Base-by-base conservation (phyloP, 2,888 invertebrate genomes). In the Galerucella pusilla region DNA sequence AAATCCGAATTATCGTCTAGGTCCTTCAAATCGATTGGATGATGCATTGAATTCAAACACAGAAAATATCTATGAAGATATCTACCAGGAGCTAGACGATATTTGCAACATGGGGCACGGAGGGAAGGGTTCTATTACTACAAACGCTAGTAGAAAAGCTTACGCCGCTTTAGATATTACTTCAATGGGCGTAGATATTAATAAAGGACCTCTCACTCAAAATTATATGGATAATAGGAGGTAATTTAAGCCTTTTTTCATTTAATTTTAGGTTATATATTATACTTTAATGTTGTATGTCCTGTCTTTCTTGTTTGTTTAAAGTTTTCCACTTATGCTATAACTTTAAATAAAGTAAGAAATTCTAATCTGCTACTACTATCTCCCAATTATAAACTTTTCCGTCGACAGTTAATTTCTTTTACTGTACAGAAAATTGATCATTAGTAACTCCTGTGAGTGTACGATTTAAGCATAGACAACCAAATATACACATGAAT, bases 1-100 rank as follows among this genome's bases (percentile, higher is more conserved):
- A 90, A 96, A 96, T 88, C 96, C 96, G 42, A 96, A 96, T 89
- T 96, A 96, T 88, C 95, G 94, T 85, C 88, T 95, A 90, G 93
- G 93, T 86, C 93, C 94, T 75, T 91, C 93, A 64, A 80, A 81
- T 60, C 90, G 93, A 9, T 90, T 95, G 85, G 94, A 94, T 88
- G 94, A 94, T 83, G 94, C 93, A 68, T 90, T 92, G 83, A 93
- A 93, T 86, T 92, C 91, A 81, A 90, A 90, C 81, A 89, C 89
- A 70, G 89, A 89, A 76, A 89, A 90, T 66, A 86, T 94, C 79
- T 94, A 93, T 89, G 92, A 92, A 83, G 93, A 94, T 83, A 90
- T 94, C 74, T 94, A 93, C 88, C 90, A 91, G 85, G 92, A 92
- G 85, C 83, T 89, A 82, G 89, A 89, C 81, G 88, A 88, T 72